Evolutionary conservation across 2,797 vertebrate species (phyloP).

Genomic region (Micrastur ruficollis): DNA sequence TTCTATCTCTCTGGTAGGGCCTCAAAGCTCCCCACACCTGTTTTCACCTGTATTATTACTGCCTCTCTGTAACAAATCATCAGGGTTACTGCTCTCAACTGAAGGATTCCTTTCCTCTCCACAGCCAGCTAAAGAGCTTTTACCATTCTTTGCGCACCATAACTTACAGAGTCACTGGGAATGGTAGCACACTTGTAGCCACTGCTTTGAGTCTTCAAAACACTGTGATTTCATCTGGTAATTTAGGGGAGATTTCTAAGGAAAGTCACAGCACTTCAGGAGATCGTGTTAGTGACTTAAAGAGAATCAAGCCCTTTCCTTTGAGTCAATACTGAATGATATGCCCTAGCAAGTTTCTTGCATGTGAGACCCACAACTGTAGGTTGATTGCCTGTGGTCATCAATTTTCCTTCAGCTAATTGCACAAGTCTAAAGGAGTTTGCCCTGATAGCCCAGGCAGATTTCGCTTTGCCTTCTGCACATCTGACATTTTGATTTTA

Average conservation of each 20-base stretch:
- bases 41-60: background rate
- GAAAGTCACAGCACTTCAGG: background rate
- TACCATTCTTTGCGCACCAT: background rate
- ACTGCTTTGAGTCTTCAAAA: background rate
- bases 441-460: background rate
- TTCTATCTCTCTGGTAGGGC: background rate
- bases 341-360: background rate
- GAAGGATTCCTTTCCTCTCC: background rate
- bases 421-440: background rate
- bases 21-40: background rate
- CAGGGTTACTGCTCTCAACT: background rate
- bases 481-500: constrained; percentile 38
- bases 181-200: background rate
- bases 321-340: background rate
- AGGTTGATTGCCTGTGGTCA: background rate
- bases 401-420: constrained; percentile 23
- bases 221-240: background rate
- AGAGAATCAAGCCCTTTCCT: background rate
- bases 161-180: background rate
- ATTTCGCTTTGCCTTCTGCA: constrained; percentile 13
- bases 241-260: background rate
- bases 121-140: background rate
- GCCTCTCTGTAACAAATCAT: background rate
- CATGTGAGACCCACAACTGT: background rate
- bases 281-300: background rate